These are phyloP conservation scores for Discoglossus pictus DNA, from an alignment of 2,797 vertebrate genomes.

Conservation along the genomic window DNA sequence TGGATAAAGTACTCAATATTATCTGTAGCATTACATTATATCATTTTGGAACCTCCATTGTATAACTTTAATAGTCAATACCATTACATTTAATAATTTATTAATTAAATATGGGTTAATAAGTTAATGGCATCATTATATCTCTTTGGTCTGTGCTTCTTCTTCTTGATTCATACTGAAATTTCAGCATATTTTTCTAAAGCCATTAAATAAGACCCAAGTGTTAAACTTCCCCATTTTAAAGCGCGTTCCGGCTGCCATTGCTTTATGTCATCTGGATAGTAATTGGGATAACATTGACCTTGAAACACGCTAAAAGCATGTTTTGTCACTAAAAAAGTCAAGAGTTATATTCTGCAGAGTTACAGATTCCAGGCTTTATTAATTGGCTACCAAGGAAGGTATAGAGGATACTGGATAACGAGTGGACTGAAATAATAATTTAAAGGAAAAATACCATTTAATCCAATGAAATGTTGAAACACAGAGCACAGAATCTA, in stretches of 20 bases:
- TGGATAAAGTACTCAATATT: too few species aligned
- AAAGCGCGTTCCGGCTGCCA: background rate
- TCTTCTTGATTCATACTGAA: too few species aligned
- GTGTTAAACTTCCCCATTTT: background rate
- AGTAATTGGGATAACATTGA: background rate
- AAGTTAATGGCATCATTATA: too few species aligned
- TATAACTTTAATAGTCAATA: too few species aligned
- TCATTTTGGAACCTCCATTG: too few species aligned
- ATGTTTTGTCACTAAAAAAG: background rate
- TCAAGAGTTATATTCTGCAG: background rate
- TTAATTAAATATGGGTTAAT: too few species aligned
- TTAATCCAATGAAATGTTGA: background rate
- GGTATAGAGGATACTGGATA: background rate
- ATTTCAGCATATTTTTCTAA: too few species aligned
- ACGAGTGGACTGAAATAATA: background rate
- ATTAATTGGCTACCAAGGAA: too few species aligned
- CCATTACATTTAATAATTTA: too few species aligned
- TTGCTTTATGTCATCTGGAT: constrained; percentile 1
- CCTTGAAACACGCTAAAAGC: background rate
- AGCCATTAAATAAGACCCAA: too few species aligned
- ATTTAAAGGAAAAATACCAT: background rate
- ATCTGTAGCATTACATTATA: too few species aligned
- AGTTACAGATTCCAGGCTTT: background rate
- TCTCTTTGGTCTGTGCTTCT: too few species aligned
- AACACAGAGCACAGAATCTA: background rate